Evolutionary conservation across 2,113 vertebrate species (phyloP).

Genomic region (Neolamprologus hecqui): DNA sequence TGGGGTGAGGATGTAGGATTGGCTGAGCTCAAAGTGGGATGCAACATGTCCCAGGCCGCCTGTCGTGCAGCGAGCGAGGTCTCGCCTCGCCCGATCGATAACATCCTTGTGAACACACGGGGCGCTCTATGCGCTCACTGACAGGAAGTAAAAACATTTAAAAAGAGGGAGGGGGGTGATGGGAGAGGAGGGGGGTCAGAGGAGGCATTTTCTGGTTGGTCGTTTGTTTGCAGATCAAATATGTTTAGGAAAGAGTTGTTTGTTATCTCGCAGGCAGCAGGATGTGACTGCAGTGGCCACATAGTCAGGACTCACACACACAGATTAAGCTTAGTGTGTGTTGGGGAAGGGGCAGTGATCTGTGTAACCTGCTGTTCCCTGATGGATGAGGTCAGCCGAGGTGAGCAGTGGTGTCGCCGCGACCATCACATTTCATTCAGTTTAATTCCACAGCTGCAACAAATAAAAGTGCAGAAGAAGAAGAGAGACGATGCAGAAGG

Average conservation of each 20-base stretch:
- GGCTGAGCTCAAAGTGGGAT: constrained; percentile 16
- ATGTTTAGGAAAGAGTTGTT: constrained; percentile 30
- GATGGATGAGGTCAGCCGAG: not conserved
- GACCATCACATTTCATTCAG: not conserved
- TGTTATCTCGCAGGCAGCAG: constrained; percentile 1
- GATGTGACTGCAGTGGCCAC: not conserved
- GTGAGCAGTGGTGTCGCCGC: not conserved
- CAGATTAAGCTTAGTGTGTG: not conserved
- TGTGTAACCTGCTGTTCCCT: not conserved
- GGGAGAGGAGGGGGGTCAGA: not conserved
- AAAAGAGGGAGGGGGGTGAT: not conserved
- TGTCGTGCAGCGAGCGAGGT: constrained; percentile 24
- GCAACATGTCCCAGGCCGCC: constrained; percentile 55
- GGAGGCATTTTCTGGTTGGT: not conserved
- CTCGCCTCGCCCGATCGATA: constrained; percentile 54
- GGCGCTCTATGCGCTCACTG: constrained; percentile 11
- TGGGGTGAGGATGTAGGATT: constrained; percentile 12
- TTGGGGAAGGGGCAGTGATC: not conserved
- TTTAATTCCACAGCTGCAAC: not conserved
- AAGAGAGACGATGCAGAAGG: not conserved
- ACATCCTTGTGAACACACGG: constrained; percentile 56
- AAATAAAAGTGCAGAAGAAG: not conserved
- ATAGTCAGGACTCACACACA: not conserved
- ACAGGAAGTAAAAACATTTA: constrained; percentile 16
- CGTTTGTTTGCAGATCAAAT: constrained; percentile 31